Evolutionary conservation across 2,888 invertebrate species (phyloP).

Genomic region (Leucania comma): DNA sequence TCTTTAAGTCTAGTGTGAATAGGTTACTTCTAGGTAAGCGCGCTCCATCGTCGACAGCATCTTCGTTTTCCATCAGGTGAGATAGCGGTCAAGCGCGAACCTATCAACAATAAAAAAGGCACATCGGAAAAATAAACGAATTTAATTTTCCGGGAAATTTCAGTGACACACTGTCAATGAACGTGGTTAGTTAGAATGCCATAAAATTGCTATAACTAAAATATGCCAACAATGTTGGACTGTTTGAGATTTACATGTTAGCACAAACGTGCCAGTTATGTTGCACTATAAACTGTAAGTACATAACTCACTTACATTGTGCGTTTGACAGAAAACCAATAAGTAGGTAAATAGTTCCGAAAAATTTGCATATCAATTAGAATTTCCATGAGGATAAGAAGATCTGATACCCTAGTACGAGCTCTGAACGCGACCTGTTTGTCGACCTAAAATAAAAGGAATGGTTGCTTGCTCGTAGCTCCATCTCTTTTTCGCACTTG

Average conservation of each 20-base stretch:
- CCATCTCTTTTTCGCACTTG: no score
- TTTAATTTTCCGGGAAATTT: conserved; percentile 31
- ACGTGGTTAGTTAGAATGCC: conserved; percentile 7
- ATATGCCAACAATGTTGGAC: conserved; percentile 31
- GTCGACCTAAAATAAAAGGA: no score
- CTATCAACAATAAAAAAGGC: no score
- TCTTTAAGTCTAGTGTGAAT: no score
- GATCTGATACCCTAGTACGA: no score
- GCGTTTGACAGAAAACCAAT: conserved; percentile 36
- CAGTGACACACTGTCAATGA: conserved; percentile 35
- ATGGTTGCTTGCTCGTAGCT: no score
- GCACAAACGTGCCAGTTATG: conserved; percentile 17
- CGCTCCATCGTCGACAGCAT: no score
- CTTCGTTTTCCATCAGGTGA: no score
- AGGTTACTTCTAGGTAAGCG: no score
- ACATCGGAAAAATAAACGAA: conserved; percentile 30
- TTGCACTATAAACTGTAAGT: conserved; percentile 21
- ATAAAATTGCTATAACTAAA: conserved; percentile 27
- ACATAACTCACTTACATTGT: conserved; percentile 10
- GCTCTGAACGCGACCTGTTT: no score
- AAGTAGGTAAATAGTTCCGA: background rate
- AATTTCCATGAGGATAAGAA: conserved; percentile 21
- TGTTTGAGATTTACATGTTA: conserved; percentile 28
- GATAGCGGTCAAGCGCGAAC: no score
- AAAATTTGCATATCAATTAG: conserved; percentile 31